Conservation (phyloP, 2,113 vertebrate species). For the Malurus alboscapulatus region DNA sequence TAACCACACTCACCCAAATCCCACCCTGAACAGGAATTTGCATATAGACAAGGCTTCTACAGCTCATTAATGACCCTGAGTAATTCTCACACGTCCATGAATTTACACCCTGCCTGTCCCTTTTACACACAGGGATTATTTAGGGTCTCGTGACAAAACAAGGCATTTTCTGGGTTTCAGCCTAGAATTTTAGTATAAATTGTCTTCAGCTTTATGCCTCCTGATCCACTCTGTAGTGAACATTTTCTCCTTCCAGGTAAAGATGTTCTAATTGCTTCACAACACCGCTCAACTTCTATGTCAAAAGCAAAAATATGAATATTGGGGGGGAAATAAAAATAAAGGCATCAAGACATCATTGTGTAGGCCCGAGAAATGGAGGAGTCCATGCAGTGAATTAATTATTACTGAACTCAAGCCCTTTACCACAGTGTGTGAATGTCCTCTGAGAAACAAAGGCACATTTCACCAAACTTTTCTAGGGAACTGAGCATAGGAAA, state of each 20-base stretch:
- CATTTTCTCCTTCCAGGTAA: neutral
- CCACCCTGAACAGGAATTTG: neutral
- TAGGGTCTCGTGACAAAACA: neutral
- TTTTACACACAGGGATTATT: neutral
- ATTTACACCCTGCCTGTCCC: neutral
- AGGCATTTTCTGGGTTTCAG: neutral
- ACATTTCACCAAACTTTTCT: neutral
- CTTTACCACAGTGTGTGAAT: neutral
- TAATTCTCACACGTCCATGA: neutral
- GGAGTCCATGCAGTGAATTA: neutral
- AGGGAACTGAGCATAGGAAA: neutral
- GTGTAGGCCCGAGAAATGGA: fast-evolving
- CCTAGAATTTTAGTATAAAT: neutral
- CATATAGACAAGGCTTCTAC: neutral
- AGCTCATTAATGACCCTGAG: constrained; percentile 14
- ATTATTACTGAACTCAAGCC: neutral
- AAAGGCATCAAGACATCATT: neutral
- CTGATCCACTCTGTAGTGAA: neutral
- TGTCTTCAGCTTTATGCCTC: neutral
- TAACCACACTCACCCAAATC: neutral
- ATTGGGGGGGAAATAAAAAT: neutral
- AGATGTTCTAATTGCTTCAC: neutral
- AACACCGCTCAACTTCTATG: neutral
- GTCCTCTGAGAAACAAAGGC: neutral
- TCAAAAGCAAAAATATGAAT: neutral